phyloP scores from a whole-genome alignment of 1,140 invertebrate species.

The Bombus consobrinus region DNA sequence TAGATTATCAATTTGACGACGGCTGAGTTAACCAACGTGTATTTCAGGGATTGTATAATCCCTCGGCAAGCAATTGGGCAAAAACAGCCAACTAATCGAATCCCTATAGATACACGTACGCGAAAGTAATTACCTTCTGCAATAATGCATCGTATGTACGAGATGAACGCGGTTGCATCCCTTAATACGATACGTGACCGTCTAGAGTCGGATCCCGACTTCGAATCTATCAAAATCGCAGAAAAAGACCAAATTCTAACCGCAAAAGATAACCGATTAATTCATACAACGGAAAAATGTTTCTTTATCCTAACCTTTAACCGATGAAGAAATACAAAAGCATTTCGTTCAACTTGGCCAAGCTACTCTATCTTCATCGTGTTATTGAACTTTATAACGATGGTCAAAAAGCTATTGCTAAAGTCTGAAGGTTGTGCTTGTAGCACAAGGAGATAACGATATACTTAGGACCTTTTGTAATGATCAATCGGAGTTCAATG shows the following conservation, averaged over 20 bases:
- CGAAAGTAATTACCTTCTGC: slow-evolving; percentile 41
- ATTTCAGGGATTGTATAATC: slow-evolving; percentile 9
- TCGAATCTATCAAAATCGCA: not conserved
- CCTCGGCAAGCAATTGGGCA: not conserved
- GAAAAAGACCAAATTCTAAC: no score
- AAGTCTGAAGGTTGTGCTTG: not conserved
- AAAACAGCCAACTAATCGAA: slow-evolving; percentile 53
- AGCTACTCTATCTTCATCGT: not conserved
- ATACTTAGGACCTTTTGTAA: not conserved
- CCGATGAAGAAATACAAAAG: not conserved
- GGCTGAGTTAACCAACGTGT: not conserved
- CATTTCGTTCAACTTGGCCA: not conserved
- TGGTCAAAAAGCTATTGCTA: not conserved
- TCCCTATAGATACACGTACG: slow-evolving; percentile 15
- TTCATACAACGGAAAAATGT: no score
- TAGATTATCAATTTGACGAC: slow-evolving; percentile 6
- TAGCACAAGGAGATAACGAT: not conserved
- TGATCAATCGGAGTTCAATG: not conserved
- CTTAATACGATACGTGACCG: slow-evolving; percentile 58
- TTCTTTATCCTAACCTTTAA: not conserved
- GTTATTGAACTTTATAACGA: not conserved
- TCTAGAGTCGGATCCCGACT: not conserved
- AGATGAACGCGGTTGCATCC: slow-evolving; percentile 37
- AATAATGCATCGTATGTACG: slow-evolving; percentile 22
- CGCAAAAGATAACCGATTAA: not conserved